Evolutionary conservation across 2,797 vertebrate species (phyloP).

Genomic region (Smutsia temminckii): DNA sequence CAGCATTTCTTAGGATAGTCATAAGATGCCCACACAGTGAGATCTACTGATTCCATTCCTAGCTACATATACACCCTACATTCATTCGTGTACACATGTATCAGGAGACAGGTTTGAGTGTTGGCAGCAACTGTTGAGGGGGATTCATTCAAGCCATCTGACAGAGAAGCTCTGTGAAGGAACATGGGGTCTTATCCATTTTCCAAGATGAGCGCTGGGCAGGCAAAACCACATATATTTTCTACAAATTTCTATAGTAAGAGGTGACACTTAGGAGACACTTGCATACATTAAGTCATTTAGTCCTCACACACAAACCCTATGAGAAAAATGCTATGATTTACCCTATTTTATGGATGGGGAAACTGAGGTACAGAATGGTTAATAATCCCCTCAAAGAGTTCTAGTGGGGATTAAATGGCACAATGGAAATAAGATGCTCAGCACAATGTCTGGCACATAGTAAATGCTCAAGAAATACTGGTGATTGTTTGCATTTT

Average conservation of each 20-base stretch:
- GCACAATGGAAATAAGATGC: background rate
- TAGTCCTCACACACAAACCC: background rate
- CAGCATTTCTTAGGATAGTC: background rate
- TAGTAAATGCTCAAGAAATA: background rate
- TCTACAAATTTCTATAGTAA: background rate
- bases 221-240: background rate
- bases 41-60: background rate
- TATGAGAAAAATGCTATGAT: background rate
- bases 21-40: background rate
- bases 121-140: background rate
- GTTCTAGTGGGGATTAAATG: background rate
- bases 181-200: background rate
- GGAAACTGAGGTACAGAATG: background rate
- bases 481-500: background rate
- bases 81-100: rapidly evolving
- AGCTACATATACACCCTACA: rapidly evolving
- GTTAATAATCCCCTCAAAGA: background rate
- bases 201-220: too few species aligned
- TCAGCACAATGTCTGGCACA: background rate
- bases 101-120: background rate
- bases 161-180: background rate
- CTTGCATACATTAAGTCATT: background rate
- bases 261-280: background rate
- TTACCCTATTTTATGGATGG: background rate
- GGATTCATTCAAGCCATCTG: background rate